A percentile compares a stretch with the other conserved stretches of the same genome.
These are phyloP conservation scores for Petrocephalus microphthalmus DNA, from an alignment of 2,113 vertebrate genomes.

Conservation along the genomic window DNA sequence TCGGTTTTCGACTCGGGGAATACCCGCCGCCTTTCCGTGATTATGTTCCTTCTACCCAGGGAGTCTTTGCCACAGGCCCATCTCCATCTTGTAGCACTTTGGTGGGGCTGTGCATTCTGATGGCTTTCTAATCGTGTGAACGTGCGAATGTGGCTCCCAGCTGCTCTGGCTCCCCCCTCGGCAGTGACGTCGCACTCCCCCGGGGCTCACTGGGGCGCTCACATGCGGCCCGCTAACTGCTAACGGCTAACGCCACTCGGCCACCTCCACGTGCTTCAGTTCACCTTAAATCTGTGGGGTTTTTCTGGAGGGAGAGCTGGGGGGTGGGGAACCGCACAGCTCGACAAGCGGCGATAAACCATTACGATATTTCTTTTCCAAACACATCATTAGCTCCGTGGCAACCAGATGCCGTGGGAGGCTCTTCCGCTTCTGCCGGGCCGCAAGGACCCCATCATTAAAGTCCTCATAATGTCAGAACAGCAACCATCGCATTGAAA, in stretches of 20 bases:
- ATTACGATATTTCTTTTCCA: background rate
- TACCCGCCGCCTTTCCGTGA: background rate
- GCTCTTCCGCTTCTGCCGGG: slow-evolving; percentile 37
- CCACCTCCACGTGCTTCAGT: background rate
- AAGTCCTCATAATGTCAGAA: slow-evolving; percentile 37
- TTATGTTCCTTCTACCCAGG: background rate
- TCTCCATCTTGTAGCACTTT: slow-evolving; percentile 12
- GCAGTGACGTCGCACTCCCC: background rate
- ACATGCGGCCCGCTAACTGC: background rate
- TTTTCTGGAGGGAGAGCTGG: background rate
- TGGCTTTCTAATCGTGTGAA: background rate
- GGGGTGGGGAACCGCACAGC: background rate
- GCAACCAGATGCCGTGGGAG: slow-evolving; percentile 56
- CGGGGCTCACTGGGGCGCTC: background rate
- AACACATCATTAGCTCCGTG: slow-evolving; percentile 60
- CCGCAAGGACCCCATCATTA: slow-evolving; percentile 31
- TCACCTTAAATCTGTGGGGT: background rate
- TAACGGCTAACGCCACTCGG: background rate
- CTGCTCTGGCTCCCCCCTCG: background rate
- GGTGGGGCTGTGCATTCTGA: background rate
- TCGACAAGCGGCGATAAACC: background rate
- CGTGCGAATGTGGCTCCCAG: background rate
- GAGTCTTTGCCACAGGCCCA: background rate
- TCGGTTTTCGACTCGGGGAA: background rate
- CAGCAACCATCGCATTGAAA: slow-evolving; percentile 28